Percentiles rank a stretch among this genome's conserved stretches.
phyloP scores from a whole-genome alignment of 1,140 invertebrate species.

The Halyomorpha halys region DNA sequence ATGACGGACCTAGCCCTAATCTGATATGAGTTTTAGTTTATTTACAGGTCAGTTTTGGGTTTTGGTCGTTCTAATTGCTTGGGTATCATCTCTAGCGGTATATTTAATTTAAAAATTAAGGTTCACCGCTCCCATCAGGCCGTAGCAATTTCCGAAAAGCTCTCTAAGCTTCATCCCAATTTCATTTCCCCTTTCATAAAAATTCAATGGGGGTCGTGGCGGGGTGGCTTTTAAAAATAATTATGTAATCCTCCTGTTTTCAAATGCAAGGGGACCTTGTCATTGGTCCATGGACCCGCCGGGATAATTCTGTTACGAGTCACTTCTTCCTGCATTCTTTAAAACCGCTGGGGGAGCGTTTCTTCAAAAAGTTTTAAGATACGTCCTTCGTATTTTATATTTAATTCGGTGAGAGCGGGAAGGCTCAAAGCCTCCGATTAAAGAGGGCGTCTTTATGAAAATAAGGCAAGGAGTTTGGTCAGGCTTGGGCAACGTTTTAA shows the following conservation, averaged over 20 bases:
- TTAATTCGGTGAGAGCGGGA: background rate
- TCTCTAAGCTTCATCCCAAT: conserved; percentile 16
- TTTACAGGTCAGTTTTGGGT: too few relatives aligned
- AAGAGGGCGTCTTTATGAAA: background rate
- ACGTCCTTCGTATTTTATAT: background rate
- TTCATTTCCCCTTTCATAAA: conserved; percentile 19
- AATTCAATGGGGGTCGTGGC: conserved; percentile 9
- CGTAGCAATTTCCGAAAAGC: conserved; percentile 15
- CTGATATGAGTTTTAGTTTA: too few relatives aligned
- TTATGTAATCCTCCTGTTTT: conserved; percentile 17
- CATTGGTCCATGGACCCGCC: background rate
- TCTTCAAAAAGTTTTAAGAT: background rate
- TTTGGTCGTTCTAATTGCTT: too few relatives aligned
- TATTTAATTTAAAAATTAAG: conserved; percentile 11
- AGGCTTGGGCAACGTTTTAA: background rate
- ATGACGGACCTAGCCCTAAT: too few relatives aligned
- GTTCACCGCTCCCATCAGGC: conserved; percentile 1
- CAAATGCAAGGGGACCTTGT: conserved; percentile 3
- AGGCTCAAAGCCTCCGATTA: background rate
- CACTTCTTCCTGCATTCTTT: background rate
- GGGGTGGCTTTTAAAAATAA: conserved; percentile 21
- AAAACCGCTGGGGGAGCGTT: background rate
- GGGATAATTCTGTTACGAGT: background rate
- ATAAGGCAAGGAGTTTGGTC: background rate
- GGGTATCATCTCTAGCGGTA: background rate